These are phyloP conservation scores for Danio rerio DNA, from an alignment of 2,113 vertebrate species.

Conservation along the genomic window DNA sequence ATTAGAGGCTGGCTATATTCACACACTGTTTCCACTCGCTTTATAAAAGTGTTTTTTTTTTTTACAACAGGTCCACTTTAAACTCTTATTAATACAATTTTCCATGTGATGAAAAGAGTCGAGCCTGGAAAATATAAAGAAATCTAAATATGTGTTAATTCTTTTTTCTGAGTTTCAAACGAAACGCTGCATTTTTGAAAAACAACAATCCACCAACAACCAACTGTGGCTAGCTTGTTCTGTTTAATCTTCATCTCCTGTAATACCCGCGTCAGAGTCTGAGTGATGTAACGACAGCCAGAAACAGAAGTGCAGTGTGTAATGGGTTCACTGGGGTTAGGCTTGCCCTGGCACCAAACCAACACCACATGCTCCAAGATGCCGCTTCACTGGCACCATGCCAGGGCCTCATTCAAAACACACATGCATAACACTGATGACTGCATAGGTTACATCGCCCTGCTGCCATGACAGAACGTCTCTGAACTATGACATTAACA, in stretches of 20 bases:
- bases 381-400: not conserved
- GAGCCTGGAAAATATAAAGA: no score
- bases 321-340: conserved; percentile 47
- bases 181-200: no score
- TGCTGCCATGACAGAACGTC: not conserved
- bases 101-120: no score
- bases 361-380: conserved; percentile 7
- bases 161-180: not conserved
- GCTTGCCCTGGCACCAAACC: conserved; percentile 33
- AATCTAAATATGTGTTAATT: no score
- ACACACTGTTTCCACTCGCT: no score
- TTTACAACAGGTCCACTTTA: no score
- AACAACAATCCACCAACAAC: not conserved
- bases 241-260: not conserved
- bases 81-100: no score
- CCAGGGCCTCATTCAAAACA: not conserved
- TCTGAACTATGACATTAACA: not conserved
- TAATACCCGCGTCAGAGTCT: conserved; percentile 5
- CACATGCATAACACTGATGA: not conserved
- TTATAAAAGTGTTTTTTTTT: no score
- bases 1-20: no score
- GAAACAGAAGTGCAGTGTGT: conserved; percentile 42
- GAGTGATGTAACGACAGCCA: conserved; percentile 19
- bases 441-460: not conserved
- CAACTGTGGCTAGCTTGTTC: not conserved